These are phyloP conservation scores for Hartigia nigra DNA, from an alignment of 2,888 invertebrate species.

Conservation along the genomic window DNA sequence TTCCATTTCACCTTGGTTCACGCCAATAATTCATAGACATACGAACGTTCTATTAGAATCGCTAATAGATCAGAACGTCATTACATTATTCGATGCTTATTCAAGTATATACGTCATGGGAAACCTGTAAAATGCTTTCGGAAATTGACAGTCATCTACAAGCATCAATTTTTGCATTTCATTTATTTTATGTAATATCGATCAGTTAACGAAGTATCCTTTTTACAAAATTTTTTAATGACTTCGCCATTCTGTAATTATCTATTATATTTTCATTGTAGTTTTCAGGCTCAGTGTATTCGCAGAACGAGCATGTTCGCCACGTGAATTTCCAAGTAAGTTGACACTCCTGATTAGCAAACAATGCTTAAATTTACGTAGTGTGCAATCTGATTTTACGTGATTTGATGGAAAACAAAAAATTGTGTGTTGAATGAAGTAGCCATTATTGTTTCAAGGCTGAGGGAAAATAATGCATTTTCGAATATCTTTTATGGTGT, in stretches of 20 bases:
- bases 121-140: background rate
- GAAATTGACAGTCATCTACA: background rate
- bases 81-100: background rate
- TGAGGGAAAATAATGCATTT: background rate
- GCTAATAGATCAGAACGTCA: constrained; percentile 37
- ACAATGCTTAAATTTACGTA: constrained; percentile 26
- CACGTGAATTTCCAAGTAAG: background rate
- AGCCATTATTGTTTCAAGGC: background rate
- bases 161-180: background rate
- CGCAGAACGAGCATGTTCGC: background rate
- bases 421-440: background rate
- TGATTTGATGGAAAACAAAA: background rate
- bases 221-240: background rate
- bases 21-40: constrained; percentile 40
- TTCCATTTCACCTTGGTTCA: constrained; percentile 8
- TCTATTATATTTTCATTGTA: background rate
- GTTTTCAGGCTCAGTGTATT: background rate
- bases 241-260: background rate
- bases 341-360: constrained; percentile 28
- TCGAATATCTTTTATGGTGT: background rate
- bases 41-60: constrained; percentile 48
- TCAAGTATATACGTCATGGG: background rate
- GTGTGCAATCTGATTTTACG: background rate
- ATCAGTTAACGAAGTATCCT: background rate
- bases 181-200: background rate